Evolutionary conservation across 1,140 invertebrate species (phyloP).

Genomic region (Harpegnathos saltator): DNA sequence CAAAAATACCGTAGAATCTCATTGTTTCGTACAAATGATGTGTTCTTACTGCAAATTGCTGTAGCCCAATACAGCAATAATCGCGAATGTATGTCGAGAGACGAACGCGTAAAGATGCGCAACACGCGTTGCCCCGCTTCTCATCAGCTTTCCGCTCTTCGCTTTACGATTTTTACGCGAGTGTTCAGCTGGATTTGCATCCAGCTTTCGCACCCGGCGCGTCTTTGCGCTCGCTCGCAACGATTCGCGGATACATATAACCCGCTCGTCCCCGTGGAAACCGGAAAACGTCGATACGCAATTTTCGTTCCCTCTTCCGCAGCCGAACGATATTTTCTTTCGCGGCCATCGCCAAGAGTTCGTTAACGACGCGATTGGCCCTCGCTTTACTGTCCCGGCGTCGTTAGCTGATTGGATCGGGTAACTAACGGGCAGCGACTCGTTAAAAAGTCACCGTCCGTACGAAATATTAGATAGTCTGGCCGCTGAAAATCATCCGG

Average conservation of each 20-base stretch:
- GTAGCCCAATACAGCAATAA: too few relatives aligned
- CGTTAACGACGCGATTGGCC: constrained; percentile 55
- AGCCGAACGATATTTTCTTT: constrained; percentile 28
- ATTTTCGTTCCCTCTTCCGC: constrained; percentile 15
- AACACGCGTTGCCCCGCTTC: not conserved
- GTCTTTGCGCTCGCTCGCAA: not conserved
- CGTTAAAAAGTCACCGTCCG: constrained; percentile 42
- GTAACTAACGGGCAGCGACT: constrained; percentile 37
- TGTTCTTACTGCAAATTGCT: not conserved
- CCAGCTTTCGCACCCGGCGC: not conserved
- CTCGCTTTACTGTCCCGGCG: constrained; percentile 8
- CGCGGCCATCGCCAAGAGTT: constrained; percentile 29
- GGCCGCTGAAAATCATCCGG: not conserved
- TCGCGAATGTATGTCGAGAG: not conserved
- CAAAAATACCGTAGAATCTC: constrained; percentile 3
- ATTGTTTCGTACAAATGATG: not conserved
- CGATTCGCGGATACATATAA: not conserved
- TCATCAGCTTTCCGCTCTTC: not conserved
- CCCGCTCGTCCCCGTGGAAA: not conserved
- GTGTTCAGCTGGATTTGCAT: not conserved
- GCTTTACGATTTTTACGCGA: not conserved
- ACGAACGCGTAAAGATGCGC: not conserved
- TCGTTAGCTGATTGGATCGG: constrained; percentile 56
- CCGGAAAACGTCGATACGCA: constrained; percentile 26
- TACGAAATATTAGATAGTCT: constrained; percentile 21